phyloP scores from a whole-genome alignment of 2,797 vertebrate species.

The Toxotes lorentzi region DNA sequence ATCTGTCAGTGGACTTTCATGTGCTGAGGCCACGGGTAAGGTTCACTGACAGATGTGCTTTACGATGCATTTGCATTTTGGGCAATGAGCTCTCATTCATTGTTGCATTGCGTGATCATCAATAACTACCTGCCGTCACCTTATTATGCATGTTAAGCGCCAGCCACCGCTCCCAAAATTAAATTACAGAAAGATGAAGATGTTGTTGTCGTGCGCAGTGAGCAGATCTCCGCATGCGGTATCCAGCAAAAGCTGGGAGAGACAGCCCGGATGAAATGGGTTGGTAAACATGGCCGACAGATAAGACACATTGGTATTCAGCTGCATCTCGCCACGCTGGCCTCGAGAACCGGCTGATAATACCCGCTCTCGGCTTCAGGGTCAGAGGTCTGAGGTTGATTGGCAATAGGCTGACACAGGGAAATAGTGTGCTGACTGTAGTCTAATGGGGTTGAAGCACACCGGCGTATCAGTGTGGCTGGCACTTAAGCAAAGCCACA shows the following conservation, averaged over 20 bases:
- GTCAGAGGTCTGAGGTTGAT: slow-evolving; percentile 77
- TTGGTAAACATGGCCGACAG: slow-evolving; percentile 66
- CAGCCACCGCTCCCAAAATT: slow-evolving; percentile 50
- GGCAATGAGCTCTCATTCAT: slow-evolving; percentile 34
- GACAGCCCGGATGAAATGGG: slow-evolving; percentile 46
- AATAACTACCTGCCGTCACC: slow-evolving; percentile 60
- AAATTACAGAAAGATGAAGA: slow-evolving; percentile 67
- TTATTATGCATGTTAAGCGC: slow-evolving; percentile 56
- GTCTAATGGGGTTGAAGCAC: slow-evolving; percentile 70
- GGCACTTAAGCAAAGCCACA: slow-evolving; percentile 51
- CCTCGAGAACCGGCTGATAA: slow-evolving; percentile 66
- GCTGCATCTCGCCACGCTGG: slow-evolving; percentile 41
- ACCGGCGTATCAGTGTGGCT: slow-evolving; percentile 44
- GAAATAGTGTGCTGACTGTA: slow-evolving; percentile 74
- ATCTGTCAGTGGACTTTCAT: slow-evolving; percentile 57
- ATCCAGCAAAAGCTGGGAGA: slow-evolving; percentile 35
- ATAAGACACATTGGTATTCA: slow-evolving; percentile 79
- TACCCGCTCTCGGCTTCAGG: slow-evolving; percentile 57
- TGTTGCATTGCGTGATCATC: slow-evolving; percentile 46
- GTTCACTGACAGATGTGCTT: slow-evolving; percentile 49
- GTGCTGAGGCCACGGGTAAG: slow-evolving; percentile 19
- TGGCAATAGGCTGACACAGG: slow-evolving; percentile 76
- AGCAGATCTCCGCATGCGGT: slow-evolving; percentile 40
- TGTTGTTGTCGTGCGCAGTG: slow-evolving; percentile 50
- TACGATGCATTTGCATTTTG: slow-evolving; percentile 51